Evolutionary conservation across 2,888 invertebrate genomes (phyloP), one percentile per base, ranked within the genome.

Genomic region (Pyrocoelia pectoralis): DNA sequence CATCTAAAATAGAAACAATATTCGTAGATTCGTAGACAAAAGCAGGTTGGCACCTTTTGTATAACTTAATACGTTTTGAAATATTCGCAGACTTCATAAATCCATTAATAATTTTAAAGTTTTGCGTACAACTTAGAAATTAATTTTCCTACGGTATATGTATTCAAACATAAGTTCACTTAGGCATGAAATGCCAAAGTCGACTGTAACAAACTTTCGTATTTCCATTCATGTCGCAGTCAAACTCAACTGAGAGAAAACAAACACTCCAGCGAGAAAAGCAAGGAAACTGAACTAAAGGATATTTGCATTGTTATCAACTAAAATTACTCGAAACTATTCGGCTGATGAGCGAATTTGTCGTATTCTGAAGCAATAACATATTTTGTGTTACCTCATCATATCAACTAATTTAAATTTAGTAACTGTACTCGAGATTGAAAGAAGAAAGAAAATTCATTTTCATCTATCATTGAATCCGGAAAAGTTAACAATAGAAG

Each of bases 251-350:
- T 58, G 49, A 13, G 63, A 33, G 61, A 61, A 58, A 53, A 55
- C 63, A 63, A 63, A 58, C 58, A 63, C 58, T 40, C 40, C 29
- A 49, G 48, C 49, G 46, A 38, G 57, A 52, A 52, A 63, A 49
- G 58, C 49, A 57, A 57, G 65, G 52, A 24, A 52, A 51, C 54
- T 60, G 38, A 48, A 51, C 53, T 54, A 54, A 58, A 54, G 59
- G 57, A 40, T 65, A 61, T 65, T 65, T 65, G 60, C 61, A 61
- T 65, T 65, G 65, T 65, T 65, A 65, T 60, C 57, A 54, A 53
- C 56, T 56, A 40, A 61, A 65, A 65, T 61, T 65, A 56, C 60
- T 57, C 46, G 52, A 54, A 65, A 65, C 65, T 65, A 65, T 61
- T n/a, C 61, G 56, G 61, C 65, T 54, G 41, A 53, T 64, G 52